Conservation (phyloP, 2,888 invertebrate genomes). For the Patella ulyssiponensis region DNA sequence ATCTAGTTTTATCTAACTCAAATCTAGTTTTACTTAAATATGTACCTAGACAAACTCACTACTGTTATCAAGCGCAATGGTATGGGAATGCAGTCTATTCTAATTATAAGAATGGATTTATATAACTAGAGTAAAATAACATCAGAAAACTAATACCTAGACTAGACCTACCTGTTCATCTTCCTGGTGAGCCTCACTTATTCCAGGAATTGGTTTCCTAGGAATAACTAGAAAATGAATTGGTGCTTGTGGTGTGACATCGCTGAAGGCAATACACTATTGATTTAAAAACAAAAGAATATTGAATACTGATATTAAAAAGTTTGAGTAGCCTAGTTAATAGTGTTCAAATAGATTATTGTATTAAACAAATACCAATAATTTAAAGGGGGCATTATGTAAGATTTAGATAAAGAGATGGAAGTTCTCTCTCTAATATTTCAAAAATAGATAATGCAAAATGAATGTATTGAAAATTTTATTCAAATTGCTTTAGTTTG, state of each 20-base stretch:
- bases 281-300: constrained; percentile 19
- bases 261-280: constrained; percentile 70
- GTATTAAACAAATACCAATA: no score
- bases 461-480: no score
- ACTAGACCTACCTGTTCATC: constrained; percentile 58
- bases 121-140: constrained; percentile 25
- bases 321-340: neutral
- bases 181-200: constrained; percentile 53
- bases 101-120: constrained; percentile 64
- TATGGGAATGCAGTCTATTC: no score
- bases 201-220: constrained; percentile 60
- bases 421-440: no score
- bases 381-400: neutral
- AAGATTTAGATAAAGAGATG: no score
- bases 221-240: constrained; percentile 70
- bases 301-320: neutral
- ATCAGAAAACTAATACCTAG: neutral
- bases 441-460: no score
- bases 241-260: constrained; percentile 67
- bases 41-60: no score
- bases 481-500: no score
- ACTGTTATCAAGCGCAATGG: no score
- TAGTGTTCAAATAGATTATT: no score
- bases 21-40: no score
- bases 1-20: no score